Conservation (phyloP, 2,888 invertebrate genomes). For the Rhagophthalmus giganteus region DNA sequence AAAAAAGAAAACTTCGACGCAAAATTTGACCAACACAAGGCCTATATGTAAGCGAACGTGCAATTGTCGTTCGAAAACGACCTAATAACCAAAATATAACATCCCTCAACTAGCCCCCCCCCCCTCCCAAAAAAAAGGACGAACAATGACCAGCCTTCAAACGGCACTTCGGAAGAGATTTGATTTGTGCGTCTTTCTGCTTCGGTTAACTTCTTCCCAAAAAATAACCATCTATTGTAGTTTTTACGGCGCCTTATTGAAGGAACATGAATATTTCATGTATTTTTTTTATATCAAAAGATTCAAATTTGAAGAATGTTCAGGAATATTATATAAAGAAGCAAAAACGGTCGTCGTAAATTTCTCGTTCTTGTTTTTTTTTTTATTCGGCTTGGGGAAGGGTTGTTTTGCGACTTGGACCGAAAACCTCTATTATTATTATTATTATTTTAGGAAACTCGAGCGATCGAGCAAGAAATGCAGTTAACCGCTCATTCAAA, state of each 20-base stretch:
- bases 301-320: neutral
- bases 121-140: neutral
- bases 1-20: too few relatives aligned
- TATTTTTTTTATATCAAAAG: neutral
- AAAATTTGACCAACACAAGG: too few relatives aligned
- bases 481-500: neutral
- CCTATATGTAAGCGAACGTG: too few relatives aligned
- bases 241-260: neutral
- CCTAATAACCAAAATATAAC: constrained; percentile 1
- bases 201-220: neutral
- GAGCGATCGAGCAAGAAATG: too few relatives aligned
- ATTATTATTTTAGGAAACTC: too few relatives aligned
- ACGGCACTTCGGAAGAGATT: neutral
- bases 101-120: neutral
- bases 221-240: neutral
- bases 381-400: too few relatives aligned
- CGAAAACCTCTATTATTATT: too few relatives aligned
- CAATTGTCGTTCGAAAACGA: too few relatives aligned
- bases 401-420: too few relatives aligned
- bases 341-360: neutral
- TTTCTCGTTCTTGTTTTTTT: too few relatives aligned
- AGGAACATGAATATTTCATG: neutral
- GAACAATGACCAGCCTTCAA: neutral
- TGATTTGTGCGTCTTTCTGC: neutral
- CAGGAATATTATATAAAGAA: neutral